Base-by-base conservation (phyloP, 2,113 vertebrate genomes). In the Marmota monax region DNA sequence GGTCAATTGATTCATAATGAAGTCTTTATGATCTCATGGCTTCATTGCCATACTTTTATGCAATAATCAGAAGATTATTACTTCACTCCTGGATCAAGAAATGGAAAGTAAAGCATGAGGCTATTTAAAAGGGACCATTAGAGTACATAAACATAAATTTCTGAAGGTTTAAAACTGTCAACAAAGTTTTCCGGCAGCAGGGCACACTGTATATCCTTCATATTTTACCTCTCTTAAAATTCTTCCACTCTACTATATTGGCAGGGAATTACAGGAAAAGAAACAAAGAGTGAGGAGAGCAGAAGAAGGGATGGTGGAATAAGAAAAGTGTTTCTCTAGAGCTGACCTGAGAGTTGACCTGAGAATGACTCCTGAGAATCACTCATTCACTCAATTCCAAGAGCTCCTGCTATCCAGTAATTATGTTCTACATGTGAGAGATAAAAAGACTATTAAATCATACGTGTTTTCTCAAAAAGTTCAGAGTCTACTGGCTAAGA, bases 81-180 rank as follows among this genome's bases (percentile, higher is more conserved):
- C 42, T 92, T 78, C 20, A 90, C 18, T 51, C 14, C 8, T 29
- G 29, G 23, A 67, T 73, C 45, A 73, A 88, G 34, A 77, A 48
- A 51, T n/a, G 8, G 13, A 53, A 34, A 53, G 2, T 88, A 85
- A 96, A 92, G 69, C 67, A 92, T 8, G 51, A 89, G 37, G 70
- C 32, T 67, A 22, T 84, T 93, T 89, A 51, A 87, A 92, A 95
- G 37, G 1, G 2, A 18, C 37, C 17, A 83, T 88, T 83, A 85
- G 32, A 73, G 84, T 27, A 65, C 3, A 63, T 27, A 84, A 84
- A 13, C 34, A 73, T 74, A 92, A 76, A 91, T 63, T 65, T 18
- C 78, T 97, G 74, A 92, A 95, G 70, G 48, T 34, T 91, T 89
- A 53, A 93, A 76, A 82, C 29, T 85, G 51, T 72, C 32, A 92